A percentile compares a stretch with the other conserved stretches of the same genome.
These are phyloP conservation scores for Oncorhynchus kisutch DNA, from an alignment of 2,113 vertebrate species.

Conservation along the genomic window DNA sequence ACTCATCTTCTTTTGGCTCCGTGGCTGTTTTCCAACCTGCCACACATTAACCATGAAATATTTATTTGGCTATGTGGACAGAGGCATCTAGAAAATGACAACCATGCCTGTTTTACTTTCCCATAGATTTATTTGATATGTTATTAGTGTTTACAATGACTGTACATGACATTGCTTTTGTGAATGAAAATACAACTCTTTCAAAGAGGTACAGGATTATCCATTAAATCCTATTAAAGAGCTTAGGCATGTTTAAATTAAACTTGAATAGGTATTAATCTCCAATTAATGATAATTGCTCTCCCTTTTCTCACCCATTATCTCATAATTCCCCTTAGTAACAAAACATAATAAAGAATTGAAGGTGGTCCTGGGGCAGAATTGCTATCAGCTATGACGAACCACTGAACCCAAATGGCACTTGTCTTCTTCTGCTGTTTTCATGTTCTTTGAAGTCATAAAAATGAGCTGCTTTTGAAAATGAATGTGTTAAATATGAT, in stretches of 20 bases:
- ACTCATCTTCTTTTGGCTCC: slow-evolving; percentile 56
- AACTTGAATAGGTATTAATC: slow-evolving; percentile 50
- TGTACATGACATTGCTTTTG: background rate
- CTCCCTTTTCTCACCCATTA: slow-evolving; percentile 38
- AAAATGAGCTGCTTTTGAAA: background rate
- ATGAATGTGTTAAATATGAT: background rate
- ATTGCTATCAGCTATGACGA: slow-evolving; percentile 33
- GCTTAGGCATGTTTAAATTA: slow-evolving; percentile 14
- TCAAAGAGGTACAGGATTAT: slow-evolving; percentile 23
- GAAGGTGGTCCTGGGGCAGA: background rate
- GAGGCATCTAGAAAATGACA: background rate
- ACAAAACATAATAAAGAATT: slow-evolving; percentile 28
- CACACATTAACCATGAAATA: background rate
- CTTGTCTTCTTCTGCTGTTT: background rate
- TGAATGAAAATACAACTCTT: slow-evolving; percentile 29
- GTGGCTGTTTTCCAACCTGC: slow-evolving; percentile 43
- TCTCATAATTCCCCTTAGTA: slow-evolving; percentile 24
- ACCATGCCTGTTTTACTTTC: background rate
- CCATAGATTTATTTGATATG: slow-evolving; percentile 7
- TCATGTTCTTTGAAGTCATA: slow-evolving; percentile 1
- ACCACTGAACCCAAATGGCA: background rate
- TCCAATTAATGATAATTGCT: slow-evolving; percentile 55
- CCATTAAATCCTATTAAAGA: slow-evolving; percentile 41
- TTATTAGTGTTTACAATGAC: slow-evolving; percentile 7
- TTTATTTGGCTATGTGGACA: background rate